Percentiles rank a stretch among this genome's conserved stretches.
Evolutionary conservation across 2,888 invertebrate genomes (phyloP).

Genomic region (Drymonia ruficornis): DNA sequence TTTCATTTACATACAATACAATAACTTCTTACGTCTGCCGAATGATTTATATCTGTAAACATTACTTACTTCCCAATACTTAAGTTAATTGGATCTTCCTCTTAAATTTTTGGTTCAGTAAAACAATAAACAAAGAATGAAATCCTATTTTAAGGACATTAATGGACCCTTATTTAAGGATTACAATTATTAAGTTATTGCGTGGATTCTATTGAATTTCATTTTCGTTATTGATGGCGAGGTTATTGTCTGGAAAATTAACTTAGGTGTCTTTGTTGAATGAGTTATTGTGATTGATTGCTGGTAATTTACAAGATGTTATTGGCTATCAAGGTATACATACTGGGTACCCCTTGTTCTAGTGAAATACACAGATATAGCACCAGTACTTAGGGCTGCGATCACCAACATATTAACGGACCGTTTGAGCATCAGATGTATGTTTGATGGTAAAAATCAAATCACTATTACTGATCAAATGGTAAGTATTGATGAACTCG

Average conservation of each 20-base stretch:
- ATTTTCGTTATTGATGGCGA: constrained; percentile 2
- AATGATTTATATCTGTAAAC: background rate
- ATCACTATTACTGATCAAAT: no score
- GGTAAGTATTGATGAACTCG: no score
- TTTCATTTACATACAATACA: background rate
- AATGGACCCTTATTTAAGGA: constrained; percentile 7
- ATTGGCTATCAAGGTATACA: no score
- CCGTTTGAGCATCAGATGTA: no score
- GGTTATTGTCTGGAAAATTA: constrained; percentile 1
- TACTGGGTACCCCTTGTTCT: no score
- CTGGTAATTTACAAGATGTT: no score
- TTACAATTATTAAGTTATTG: constrained; percentile 9
- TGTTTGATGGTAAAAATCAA: no score
- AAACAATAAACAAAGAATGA: constrained; percentile 35
- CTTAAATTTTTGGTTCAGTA: constrained; percentile 31
- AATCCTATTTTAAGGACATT: constrained; percentile 17
- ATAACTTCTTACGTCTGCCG: background rate
- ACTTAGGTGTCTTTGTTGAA: constrained; percentile 1
- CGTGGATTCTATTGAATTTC: constrained; percentile 1
- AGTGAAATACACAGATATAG: no score
- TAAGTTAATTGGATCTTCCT: constrained; percentile 38
- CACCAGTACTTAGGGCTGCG: no score
- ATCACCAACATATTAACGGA: no score
- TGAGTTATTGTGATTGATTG: constrained; percentile 1
- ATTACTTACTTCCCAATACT: constrained; percentile 20